Conservation (phyloP, 2,797 vertebrate genomes). For the Dendrocincla fuliginosa region DNA sequence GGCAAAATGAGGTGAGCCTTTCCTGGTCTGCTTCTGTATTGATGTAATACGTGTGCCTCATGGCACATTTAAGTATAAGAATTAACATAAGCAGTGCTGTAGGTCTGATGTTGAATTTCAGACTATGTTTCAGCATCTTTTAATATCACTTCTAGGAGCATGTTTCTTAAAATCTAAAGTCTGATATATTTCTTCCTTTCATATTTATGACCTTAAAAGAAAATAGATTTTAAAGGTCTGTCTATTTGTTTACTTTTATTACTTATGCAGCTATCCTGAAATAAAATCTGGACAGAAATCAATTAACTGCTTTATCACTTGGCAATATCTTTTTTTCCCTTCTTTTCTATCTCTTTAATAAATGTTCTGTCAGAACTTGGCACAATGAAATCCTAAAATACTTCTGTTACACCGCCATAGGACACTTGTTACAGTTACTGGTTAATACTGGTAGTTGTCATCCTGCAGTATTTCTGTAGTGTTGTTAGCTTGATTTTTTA, state of each 20-base stretch:
- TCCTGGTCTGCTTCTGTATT: neutral
- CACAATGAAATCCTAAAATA: neutral
- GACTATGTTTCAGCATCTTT: neutral
- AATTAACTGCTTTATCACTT: neutral
- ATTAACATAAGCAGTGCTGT: neutral
- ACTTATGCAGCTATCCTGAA: neutral
- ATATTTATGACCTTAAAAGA: neutral
- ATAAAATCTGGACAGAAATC: neutral
- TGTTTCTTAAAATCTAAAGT: neutral
- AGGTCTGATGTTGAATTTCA: neutral
- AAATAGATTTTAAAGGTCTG: neutral
- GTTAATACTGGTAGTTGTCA: neutral
- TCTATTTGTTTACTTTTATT: neutral
- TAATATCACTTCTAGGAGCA: neutral
- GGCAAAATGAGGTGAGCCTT: conserved; percentile 95
- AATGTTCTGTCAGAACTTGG: neutral
- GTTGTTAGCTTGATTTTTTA: neutral
- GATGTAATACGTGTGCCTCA: neutral
- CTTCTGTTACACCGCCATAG: neutral
- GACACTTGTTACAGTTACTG: neutral
- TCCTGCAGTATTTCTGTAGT: neutral
- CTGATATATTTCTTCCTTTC: neutral
- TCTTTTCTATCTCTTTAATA: neutral
- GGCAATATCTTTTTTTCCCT: neutral
- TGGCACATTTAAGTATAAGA: neutral